phyloP scores from a whole-genome alignment of 2,888 invertebrate genomes.

The Plagodis pulveraria region DNA sequence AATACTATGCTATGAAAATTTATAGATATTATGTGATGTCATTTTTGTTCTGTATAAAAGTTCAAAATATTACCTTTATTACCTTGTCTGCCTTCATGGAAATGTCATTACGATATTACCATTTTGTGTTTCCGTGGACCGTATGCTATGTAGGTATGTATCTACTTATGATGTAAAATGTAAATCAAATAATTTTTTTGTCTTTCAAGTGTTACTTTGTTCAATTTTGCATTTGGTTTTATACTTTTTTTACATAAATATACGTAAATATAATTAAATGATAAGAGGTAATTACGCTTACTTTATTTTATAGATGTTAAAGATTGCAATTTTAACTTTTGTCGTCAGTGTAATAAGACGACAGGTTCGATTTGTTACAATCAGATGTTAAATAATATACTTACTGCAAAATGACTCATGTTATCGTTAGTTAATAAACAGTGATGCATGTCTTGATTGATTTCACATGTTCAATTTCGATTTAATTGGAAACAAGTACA shows the following conservation, averaged over 20 bases:
- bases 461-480: constrained; percentile 38
- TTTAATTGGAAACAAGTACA: constrained; percentile 31
- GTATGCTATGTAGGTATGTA: constrained; percentile 8
- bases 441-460: constrained; percentile 36
- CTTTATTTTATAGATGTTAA: constrained; percentile 21
- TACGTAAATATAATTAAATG: constrained; percentile 5
- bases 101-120: constrained; percentile 22
- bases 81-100: constrained; percentile 38
- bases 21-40: too few species aligned
- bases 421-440: constrained; percentile 26
- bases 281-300: too few species aligned
- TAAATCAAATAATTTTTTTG: too few species aligned
- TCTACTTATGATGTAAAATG: constrained; percentile 5
- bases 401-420: constrained; percentile 30
- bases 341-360: constrained; percentile 25
- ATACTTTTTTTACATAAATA: constrained; percentile 1
- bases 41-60: not conserved
- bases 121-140: constrained; percentile 21
- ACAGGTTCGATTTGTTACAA: constrained; percentile 30
- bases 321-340: constrained; percentile 19
- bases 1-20: too few species aligned
- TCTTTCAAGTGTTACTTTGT: too few species aligned
- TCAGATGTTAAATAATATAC: constrained; percentile 19
- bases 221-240: constrained; percentile 14
- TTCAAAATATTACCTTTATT: constrained; percentile 12